These are phyloP conservation scores for Pachypsylla venusta DNA, from an alignment of 1,140 invertebrate species.

Conservation along the genomic window DNA sequence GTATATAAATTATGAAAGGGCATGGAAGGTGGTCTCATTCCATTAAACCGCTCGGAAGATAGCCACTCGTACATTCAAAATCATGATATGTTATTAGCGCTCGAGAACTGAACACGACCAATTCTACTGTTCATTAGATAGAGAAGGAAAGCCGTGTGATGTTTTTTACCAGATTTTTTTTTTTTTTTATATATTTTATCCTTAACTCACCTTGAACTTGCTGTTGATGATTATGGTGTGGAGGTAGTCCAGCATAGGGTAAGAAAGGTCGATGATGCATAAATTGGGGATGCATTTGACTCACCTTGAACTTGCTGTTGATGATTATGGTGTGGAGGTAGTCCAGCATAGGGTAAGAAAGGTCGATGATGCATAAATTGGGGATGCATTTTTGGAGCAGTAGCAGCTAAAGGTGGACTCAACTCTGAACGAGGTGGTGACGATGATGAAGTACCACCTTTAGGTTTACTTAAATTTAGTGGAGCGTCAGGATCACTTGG, in stretches of 20 bases:
- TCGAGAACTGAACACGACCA: too few species aligned
- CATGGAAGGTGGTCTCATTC: too few species aligned
- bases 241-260: constrained; percentile 33
- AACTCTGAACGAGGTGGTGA: constrained; percentile 22
- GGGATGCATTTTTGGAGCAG: constrained; percentile 39
- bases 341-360: constrained; percentile 38
- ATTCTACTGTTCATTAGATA: too few species aligned
- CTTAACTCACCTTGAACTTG: too few species aligned
- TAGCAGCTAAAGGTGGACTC: constrained; percentile 41
- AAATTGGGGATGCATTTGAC: constrained; percentile 37
- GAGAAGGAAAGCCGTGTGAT: too few species aligned
- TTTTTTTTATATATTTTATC: too few species aligned
- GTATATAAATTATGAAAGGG: too few species aligned
- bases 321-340: background rate
- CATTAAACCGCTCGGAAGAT: too few species aligned
- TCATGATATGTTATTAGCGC: too few species aligned
- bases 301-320: too few species aligned
- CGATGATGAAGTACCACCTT: constrained; percentile 33
- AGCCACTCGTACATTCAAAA: too few species aligned
- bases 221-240: background rate
- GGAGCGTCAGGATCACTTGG: constrained; percentile 58
- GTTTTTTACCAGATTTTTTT: too few species aligned
- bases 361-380: constrained; percentile 39
- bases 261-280: constrained; percentile 41
- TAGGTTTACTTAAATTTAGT: constrained; percentile 76